Evolutionary conservation across 2,113 vertebrate genomes (phyloP).

Genomic region (Otus sunia): DNA sequence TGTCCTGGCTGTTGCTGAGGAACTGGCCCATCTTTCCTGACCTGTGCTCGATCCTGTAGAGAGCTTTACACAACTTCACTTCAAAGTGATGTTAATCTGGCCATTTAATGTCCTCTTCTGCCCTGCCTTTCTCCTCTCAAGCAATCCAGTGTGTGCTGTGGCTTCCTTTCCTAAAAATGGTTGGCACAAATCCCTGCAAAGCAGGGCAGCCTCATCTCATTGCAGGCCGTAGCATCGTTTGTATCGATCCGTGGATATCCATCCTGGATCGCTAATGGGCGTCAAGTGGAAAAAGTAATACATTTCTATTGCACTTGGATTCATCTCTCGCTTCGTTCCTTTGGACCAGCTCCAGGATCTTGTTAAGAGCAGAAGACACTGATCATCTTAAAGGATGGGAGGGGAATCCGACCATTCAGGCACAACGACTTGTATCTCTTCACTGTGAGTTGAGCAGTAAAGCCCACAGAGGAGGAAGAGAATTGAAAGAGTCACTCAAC

Average conservation of each 20-base stretch:
- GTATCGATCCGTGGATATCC: neutral
- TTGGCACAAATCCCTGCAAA: neutral
- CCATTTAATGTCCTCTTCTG: neutral
- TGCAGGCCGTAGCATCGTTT: neutral
- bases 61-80: neutral
- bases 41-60: neutral
- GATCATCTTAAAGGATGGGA: neutral
- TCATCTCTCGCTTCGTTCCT: neutral
- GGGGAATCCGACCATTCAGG: neutral
- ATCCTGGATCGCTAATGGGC: neutral
- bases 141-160: neutral
- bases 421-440: neutral
- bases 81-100: neutral
- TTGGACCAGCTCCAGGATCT: slow-evolving; percentile 30
- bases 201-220: neutral
- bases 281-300: neutral
- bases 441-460: neutral
- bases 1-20: neutral
- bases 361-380: slow-evolving; percentile 19
- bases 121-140: neutral
- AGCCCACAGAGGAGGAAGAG: neutral
- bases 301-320: neutral
- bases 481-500: neutral
- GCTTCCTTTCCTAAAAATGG: neutral
- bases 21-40: neutral